Conservation (phyloP, 30 jellyfish, hydroid and myxozoan species). For the Turritopsis dohrnii region DNA sequence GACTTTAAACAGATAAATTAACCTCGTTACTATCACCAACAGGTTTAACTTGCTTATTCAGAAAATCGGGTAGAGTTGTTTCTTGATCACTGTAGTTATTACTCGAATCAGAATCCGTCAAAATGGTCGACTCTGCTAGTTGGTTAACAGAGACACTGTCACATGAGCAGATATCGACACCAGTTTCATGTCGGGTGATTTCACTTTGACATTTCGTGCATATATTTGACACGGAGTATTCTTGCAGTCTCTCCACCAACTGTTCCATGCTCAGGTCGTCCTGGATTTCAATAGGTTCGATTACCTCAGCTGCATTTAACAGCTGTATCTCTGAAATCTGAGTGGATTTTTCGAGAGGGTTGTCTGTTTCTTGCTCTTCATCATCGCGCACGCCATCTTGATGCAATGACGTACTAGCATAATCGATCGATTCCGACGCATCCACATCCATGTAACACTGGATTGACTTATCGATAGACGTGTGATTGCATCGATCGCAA, state of each 20-base stretch:
- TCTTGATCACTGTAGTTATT: constrained; percentile 39
- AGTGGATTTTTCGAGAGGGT: constrained; percentile 36
- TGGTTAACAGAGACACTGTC: constrained; percentile 22
- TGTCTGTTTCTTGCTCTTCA: constrained; percentile 9
- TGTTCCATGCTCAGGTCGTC: not conserved
- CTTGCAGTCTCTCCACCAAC: not conserved
- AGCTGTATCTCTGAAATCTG: constrained; percentile 23
- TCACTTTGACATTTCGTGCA: constrained; percentile 22
- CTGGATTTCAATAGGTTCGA: not conserved
- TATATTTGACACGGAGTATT: not conserved
- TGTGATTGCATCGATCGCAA: constrained; percentile 25
- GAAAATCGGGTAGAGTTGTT: not conserved
- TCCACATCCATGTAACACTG: constrained; percentile 11
- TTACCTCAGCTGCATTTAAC: constrained; percentile 7
- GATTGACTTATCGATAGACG: not conserved
- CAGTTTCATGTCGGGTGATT: constrained; percentile 4
- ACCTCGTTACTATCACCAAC: constrained; percentile 39
- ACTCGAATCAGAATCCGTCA: constrained; percentile 30
- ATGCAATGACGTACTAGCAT: not conserved
- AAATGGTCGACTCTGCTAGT: constrained; percentile 31
- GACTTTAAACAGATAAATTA: not conserved
- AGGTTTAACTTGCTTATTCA: constrained; percentile 27
- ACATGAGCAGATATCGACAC: constrained; percentile 7
- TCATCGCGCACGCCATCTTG: constrained; percentile 10
- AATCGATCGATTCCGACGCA: not conserved